Evolutionary conservation across 1,140 invertebrate species (phyloP).

Genomic region (Patella vulgata): DNA sequence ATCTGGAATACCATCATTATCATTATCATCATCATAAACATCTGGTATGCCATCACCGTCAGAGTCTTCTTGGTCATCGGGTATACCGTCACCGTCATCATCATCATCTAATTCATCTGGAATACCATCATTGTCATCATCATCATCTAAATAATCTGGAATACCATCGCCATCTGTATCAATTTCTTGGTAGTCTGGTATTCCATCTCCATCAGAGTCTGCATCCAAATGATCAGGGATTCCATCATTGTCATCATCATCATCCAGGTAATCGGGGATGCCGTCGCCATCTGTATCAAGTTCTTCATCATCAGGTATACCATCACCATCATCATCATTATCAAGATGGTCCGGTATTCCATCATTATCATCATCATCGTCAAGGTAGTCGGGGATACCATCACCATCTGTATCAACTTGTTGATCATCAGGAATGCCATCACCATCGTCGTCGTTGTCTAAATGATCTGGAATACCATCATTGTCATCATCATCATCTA

Average conservation of each 20-base stretch:
- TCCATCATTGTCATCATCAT: slow-evolving; percentile 46
- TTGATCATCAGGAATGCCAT: slow-evolving; percentile 47
- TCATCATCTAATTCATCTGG: slow-evolving; percentile 44
- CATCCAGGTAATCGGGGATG: slow-evolving; percentile 43
- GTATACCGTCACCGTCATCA: slow-evolving; percentile 56
- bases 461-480: slow-evolving; percentile 44
- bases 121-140: slow-evolving; percentile 32
- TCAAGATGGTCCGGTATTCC: slow-evolving; percentile 47
- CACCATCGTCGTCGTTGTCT: slow-evolving; percentile 40
- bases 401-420: slow-evolving; percentile 40
- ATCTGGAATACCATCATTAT: slow-evolving; percentile 53
- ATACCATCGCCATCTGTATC: slow-evolving; percentile 46
- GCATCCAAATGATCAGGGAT: slow-evolving; percentile 38
- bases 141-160: slow-evolving; percentile 36
- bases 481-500: slow-evolving; percentile 58
- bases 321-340: slow-evolving; percentile 46
- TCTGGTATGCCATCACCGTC: slow-evolving; percentile 62
- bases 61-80: slow-evolving; percentile 53
- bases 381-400: slow-evolving; percentile 41
- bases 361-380: slow-evolving; percentile 48
- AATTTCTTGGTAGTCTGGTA: slow-evolving; percentile 20
- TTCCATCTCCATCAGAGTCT: slow-evolving; percentile 44
- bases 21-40: slow-evolving; percentile 42
- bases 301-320: slow-evolving; percentile 44
- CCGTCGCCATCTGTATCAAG: slow-evolving; percentile 40